A percentile compares a stretch with the other conserved stretches of the same genome.
These are phyloP conservation scores for Heliconius ethilla DNA, from an alignment of 2,888 invertebrate species.

Conservation along the genomic window DNA sequence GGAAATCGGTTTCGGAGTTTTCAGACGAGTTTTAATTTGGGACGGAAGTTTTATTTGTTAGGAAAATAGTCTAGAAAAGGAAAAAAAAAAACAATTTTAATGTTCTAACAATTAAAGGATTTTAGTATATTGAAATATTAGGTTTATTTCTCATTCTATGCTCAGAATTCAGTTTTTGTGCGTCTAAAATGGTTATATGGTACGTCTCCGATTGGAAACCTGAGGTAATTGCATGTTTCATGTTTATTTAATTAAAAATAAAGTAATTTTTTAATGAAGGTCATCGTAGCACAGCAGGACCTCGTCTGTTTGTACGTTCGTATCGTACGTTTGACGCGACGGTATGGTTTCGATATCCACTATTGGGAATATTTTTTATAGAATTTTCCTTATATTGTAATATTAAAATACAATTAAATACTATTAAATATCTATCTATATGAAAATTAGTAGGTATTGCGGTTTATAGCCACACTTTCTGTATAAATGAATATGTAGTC, in stretches of 20 bases:
- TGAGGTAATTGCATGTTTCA: constrained; percentile 51
- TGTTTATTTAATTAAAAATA: too few species aligned
- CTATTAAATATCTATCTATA: neutral
- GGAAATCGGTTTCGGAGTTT: too few species aligned
- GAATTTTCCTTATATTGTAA: neutral
- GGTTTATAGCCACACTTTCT: too few species aligned
- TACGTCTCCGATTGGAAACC: constrained; percentile 55
- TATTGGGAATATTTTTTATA: neutral
- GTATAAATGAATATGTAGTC: neutral
- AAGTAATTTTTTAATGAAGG: too few species aligned
- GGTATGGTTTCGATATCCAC: too few species aligned
- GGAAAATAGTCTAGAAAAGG: neutral
- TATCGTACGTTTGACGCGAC: too few species aligned
- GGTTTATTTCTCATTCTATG: constrained; percentile 35
- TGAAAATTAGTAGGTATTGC: too few species aligned
- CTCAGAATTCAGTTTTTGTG: constrained; percentile 6
- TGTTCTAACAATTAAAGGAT: neutral
- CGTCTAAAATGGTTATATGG: constrained; percentile 63
- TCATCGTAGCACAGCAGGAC: too few species aligned
- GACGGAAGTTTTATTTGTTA: too few species aligned
- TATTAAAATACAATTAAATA: neutral
- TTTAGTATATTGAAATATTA: constrained; percentile 2
- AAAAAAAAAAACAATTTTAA: neutral
- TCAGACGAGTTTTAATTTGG: too few species aligned
- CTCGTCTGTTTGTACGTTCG: too few species aligned